A percentile compares a stretch with the other conserved stretches of the same genome.
phyloP scores from a whole-genome alignment of 2,888 invertebrate genomes.

The Ormyrus labotus region DNA sequence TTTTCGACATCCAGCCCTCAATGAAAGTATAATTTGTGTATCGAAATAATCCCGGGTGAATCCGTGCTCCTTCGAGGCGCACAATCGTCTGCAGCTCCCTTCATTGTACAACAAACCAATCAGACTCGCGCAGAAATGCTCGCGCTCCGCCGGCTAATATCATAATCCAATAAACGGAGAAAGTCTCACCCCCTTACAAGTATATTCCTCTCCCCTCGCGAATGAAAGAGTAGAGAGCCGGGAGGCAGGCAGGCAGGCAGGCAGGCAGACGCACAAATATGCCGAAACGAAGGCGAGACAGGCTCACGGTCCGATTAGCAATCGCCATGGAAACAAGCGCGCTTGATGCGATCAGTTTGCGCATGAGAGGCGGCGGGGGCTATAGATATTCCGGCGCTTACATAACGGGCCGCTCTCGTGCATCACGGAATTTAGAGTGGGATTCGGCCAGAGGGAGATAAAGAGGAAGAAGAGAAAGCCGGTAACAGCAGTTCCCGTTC shows the following conservation, averaged over 20 bases:
- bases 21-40: conserved; percentile 22
- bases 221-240: not conserved
- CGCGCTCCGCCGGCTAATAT: conserved; percentile 22
- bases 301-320: conserved; percentile 77
- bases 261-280: conserved; percentile 62
- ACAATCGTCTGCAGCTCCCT: not conserved
- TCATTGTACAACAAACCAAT: conserved; percentile 43
- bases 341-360: conserved; percentile 78
- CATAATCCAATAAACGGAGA: conserved; percentile 46
- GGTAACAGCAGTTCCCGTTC: conserved; percentile 68
- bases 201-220: conserved; percentile 18
- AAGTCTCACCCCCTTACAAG: not conserved
- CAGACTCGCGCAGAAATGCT: conserved; percentile 35
- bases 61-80: conserved; percentile 7
- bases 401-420: conserved; percentile 50
- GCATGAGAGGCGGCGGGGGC: conserved; percentile 70
- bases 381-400: conserved; percentile 52
- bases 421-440: conserved; percentile 56
- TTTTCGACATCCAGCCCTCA: not conserved
- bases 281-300: conserved; percentile 65
- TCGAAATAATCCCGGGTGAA: conserved; percentile 32
- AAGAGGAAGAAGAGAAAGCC: conserved; percentile 61
- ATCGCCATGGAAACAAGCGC: conserved; percentile 79
- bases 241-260: not conserved
- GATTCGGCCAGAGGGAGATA: conserved; percentile 57